phyloP scores from a whole-genome alignment of 1,140 invertebrate species.

The Nomia melanderi region DNA sequence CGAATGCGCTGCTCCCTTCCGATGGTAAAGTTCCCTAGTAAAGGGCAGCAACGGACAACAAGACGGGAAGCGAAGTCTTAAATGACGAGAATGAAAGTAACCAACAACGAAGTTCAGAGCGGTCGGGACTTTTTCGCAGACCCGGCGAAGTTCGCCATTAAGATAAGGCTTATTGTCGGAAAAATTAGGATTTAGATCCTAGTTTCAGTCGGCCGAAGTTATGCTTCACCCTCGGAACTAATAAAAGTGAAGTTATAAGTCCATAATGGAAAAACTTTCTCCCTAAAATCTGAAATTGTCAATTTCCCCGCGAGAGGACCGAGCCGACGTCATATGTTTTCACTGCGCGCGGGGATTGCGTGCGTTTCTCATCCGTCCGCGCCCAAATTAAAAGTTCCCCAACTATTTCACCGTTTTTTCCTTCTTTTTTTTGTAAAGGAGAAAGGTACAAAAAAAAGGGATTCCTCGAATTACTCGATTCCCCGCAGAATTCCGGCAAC shows the following conservation, averaged over 20 bases:
- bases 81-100: slow-evolving; percentile 15
- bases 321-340: too few species aligned
- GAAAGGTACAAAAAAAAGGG: too few species aligned
- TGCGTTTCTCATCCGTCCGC: neutral
- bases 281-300: slow-evolving; percentile 9
- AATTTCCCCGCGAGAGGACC: neutral
- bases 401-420: neutral
- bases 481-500: neutral
- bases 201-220: slow-evolving; percentile 11
- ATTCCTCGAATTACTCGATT: slow-evolving; percentile 23
- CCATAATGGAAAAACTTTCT: slow-evolving; percentile 28
- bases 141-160: slow-evolving; percentile 6
- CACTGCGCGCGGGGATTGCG: neutral
- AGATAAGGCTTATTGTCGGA: slow-evolving; percentile 26
- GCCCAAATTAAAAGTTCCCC: neutral
- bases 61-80: neutral
- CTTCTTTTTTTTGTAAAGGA: too few species aligned
- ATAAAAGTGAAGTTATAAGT: slow-evolving; percentile 27
- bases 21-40: neutral
- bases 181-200: slow-evolving; percentile 39
- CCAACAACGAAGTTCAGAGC: slow-evolving; percentile 7
- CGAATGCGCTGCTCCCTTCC: neutral
- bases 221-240: slow-evolving; percentile 12
- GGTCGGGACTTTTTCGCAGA: neutral
- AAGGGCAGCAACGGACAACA: neutral